Percentiles rank a stretch among this genome's conserved stretches.
Evolutionary conservation across 2,113 vertebrate genomes (phyloP).

Genomic region (Cyanoderma ruficeps): DNA sequence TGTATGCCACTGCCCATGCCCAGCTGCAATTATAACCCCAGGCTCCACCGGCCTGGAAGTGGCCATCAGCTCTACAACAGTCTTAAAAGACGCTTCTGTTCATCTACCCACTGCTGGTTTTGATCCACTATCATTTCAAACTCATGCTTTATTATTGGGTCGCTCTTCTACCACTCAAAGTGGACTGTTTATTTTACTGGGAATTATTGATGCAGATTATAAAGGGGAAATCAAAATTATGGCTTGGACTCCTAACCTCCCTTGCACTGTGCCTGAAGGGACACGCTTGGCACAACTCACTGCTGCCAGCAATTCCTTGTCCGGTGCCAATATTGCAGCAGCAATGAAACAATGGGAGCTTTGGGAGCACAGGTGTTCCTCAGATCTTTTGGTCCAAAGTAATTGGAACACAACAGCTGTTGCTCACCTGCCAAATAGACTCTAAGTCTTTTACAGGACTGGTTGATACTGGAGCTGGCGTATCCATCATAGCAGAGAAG

Average conservation of each 20-base stretch:
- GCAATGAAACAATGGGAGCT: too few relatives aligned
- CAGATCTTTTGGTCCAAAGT: too few relatives aligned
- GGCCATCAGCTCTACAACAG: background rate
- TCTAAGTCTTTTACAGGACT: too few relatives aligned
- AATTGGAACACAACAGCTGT: too few relatives aligned
- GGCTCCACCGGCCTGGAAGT: background rate
- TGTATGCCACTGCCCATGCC: too few relatives aligned
- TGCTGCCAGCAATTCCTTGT: background rate
- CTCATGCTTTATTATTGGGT: background rate
- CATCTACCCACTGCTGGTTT: background rate
- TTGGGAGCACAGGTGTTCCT: too few relatives aligned
- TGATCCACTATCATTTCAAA: background rate
- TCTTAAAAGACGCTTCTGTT: background rate
- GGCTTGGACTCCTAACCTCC: background rate
- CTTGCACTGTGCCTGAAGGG: background rate
- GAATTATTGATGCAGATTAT: background rate
- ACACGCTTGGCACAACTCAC: too few relatives aligned
- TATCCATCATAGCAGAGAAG: too few relatives aligned
- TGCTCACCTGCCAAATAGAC: too few relatives aligned
- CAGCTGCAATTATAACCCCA: too few relatives aligned
- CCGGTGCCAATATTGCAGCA: background rate
- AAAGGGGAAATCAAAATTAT: background rate
- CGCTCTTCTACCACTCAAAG: background rate
- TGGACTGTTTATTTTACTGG: background rate
- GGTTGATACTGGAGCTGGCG: too few relatives aligned